A percentile compares a stretch with the other conserved stretches of the same genome.
phyloP scores from a whole-genome alignment of 2,113 vertebrate species.

The Morphnarchus princeps region DNA sequence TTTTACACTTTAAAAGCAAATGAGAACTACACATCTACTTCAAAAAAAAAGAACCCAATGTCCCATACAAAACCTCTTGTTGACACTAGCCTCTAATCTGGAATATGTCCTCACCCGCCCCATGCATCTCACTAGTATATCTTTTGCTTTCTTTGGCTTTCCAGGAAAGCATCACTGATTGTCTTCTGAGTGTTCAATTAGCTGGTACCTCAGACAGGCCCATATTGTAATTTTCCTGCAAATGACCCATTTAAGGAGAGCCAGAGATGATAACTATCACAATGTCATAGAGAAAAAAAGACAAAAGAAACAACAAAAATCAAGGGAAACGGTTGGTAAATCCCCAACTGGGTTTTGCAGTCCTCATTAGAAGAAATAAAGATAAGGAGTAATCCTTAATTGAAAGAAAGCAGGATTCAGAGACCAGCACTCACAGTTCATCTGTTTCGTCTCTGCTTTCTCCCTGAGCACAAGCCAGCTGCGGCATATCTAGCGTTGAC shows the following conservation, averaged over 20 bases:
- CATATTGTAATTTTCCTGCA: background rate
- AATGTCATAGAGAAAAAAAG: background rate
- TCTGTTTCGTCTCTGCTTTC: background rate
- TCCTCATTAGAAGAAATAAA: background rate
- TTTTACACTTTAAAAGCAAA: background rate
- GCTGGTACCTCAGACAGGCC: background rate
- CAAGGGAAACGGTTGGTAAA: background rate
- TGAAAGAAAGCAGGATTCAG: background rate
- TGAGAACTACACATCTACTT: background rate
- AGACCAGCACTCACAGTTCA: background rate
- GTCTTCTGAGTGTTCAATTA: background rate
- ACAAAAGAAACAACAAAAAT: background rate
- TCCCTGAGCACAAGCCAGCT: background rate
- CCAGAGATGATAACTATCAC: background rate
- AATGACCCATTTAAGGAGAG: background rate
- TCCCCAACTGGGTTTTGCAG: background rate
- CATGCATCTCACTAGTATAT: background rate
- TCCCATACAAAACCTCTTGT: background rate
- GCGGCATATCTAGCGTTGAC: rapidly evolving
- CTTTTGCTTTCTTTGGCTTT: background rate
- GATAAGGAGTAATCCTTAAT: background rate
- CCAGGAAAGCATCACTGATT: background rate
- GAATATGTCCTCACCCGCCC: background rate
- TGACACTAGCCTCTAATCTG: background rate
- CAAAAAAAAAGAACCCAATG: background rate